Base-by-base conservation (phyloP, 1,140 invertebrate species). In the Drosophila orena region DNA sequence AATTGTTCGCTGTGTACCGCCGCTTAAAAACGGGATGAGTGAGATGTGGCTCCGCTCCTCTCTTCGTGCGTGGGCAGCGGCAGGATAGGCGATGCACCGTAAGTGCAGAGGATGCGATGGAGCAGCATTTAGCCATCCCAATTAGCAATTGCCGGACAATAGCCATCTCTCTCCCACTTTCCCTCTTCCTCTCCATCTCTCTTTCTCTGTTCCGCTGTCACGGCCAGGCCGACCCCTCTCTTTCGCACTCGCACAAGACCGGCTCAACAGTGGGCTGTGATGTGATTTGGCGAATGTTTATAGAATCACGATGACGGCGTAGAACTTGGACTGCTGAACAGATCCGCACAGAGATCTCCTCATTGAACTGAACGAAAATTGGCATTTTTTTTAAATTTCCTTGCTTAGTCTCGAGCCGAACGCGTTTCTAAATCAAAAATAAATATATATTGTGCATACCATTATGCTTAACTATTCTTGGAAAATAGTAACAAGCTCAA, bases 141-240 rank as follows among this genome's bases (percentile, higher is more conserved):
- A 75, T 75, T 75, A 65, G 35, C 54, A 75, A 40, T 75, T 71
- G 71, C 35, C 46, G 44, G 38, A 47, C 38, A 27, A 44, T 40
- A 56, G 14, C 37, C 15, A 1, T 43, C 42, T 22, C 22, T 15
- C 22, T 50, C 30, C 22, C 24, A 53, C 54, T 5, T 17, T 17
- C 17, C 1, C 17, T 69, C 15, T 7, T n/a, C n/a, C 24, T 57
- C 54, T 49, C 20, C 46, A 15, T 10, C 35, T 11, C 38, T 69
- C 15, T 4, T n/a, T n/a, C 37, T 30, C 30, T 10, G 30, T n/a
- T 4, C n/a, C 14, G 6, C 37, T 6, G 37, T 38, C 4, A 14
- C 4, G 37, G 37, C 11, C 37, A 4, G 42, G 10, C 3, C 10
- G 42, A 3, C 0, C 14, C 35, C 50, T 35, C 8, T 54, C 11